A percentile compares a stretch with the other conserved stretches of the same genome.
Evolutionary conservation across 2,888 invertebrate genomes (phyloP).

Genomic region (Chrysolina americana): DNA sequence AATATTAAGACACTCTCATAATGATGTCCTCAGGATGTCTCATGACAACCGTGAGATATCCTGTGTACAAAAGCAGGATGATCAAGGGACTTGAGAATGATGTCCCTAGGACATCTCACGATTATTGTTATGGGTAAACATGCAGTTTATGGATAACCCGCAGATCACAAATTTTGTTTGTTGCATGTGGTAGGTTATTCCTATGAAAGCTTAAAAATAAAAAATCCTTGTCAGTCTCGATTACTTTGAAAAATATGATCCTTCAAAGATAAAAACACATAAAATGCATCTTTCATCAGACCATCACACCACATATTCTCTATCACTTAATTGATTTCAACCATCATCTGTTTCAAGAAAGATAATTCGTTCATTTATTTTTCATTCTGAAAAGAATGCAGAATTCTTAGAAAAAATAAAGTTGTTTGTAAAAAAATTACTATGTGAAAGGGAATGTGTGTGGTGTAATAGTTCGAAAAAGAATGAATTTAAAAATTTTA

Average conservation of each 20-base stretch:
- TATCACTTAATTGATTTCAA: not conserved
- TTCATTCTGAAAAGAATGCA: not conserved
- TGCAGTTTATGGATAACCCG: not conserved
- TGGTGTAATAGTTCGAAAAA: not conserved
- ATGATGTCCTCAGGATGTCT: slow-evolving; percentile 1
- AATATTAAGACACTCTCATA: not conserved
- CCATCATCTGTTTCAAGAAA: not conserved
- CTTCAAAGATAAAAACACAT: slow-evolving; percentile 1
- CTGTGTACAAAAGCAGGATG: not conserved
- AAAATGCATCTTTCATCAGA: not conserved
- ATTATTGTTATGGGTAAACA: not conserved
- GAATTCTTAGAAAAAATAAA: not conserved
- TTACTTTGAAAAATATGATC: not conserved
- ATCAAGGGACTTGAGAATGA: slow-evolving; percentile 1
- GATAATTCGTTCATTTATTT: not conserved
- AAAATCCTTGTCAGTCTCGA: not conserved
- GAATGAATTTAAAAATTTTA: not conserved
- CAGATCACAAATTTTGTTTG: slow-evolving; percentile 1
- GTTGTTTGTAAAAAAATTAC: not conserved
- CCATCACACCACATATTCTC: too few relatives aligned
- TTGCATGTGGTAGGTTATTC: not conserved
- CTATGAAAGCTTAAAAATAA: not conserved
- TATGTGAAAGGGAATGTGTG: not conserved
- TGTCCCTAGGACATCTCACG: not conserved
- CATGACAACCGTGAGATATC: not conserved